Conservation (phyloP, 2,888 invertebrate genomes). For the Drosophila pseudotakahashii region DNA sequence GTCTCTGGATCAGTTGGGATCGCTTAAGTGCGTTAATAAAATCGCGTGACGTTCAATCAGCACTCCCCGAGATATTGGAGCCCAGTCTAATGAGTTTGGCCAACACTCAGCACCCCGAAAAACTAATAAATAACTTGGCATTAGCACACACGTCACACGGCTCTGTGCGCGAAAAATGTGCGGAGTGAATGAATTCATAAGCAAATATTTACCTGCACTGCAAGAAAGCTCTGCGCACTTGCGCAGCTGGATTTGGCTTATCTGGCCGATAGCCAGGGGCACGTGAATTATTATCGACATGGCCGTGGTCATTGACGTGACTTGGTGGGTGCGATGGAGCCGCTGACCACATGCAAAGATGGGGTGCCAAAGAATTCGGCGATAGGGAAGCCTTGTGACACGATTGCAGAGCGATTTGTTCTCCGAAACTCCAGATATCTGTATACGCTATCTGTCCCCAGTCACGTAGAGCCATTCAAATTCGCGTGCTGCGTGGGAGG, state of each 20-base stretch:
- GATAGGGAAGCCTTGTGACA: conserved; percentile 44
- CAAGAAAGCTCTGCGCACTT: conserved; percentile 26
- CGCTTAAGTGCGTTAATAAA: conserved; percentile 58
- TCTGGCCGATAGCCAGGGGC: conserved; percentile 33
- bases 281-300: conserved; percentile 29
- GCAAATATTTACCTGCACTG: conserved; percentile 51
- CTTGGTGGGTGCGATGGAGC: conserved; percentile 25
- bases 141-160: conserved; percentile 58
- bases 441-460: conserved; percentile 22
- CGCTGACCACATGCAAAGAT: conserved; percentile 28
- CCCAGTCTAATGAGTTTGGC: conserved; percentile 37
- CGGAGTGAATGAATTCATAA: conserved; percentile 52
- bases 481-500: conserved; percentile 8
- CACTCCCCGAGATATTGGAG: conserved; percentile 34
- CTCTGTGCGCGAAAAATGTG: conserved; percentile 30
- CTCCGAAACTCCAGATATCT: conserved; percentile 15
- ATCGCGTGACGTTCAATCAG: conserved; percentile 46
- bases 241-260: conserved; percentile 52
- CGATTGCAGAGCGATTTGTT: conserved; percentile 29
- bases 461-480: conserved; percentile 26
- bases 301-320: conserved; percentile 28
- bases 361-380: conserved; percentile 28
- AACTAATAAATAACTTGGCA: conserved; percentile 44
- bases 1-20: conserved; percentile 49
- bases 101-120: conserved; percentile 29